Base-by-base conservation (phyloP, 2,797 vertebrate species). In the Epinephelus malabaricus region DNA sequence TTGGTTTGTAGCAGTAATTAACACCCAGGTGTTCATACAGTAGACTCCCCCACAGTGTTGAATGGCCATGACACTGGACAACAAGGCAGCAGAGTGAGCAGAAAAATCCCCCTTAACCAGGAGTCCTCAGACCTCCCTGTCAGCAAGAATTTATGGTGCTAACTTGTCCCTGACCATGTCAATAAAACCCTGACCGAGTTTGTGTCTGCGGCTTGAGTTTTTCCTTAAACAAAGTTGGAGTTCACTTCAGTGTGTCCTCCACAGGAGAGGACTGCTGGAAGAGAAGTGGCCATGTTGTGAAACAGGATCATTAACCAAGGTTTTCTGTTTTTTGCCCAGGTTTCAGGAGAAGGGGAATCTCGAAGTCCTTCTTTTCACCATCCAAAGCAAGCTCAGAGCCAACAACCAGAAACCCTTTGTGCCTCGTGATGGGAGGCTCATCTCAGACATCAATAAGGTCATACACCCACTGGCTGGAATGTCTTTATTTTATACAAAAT, bases 331-430 rank as follows among this genome's bases (percentile, higher is more conserved):
- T 30, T 14, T 19, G 2, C 50, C 25, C 82, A 99, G 98, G 94
- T 99, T 99, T 87, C 97, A 98, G 92, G 98, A 99, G 87, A 99
- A 99, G 82, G 98, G 98, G 10, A 99, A 99, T 87, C 93, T 99
- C 17, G 98, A 99, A 85, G 98, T 99, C 17, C 95, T 99, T 75
- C 97, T 99, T 68, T 99, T 99, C 93, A 98, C 96, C 86, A 98
- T 99, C 94, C 98, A 99, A 96, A 99, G 98, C 95, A 98, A 98
- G 73, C 95, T 99, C 51, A 95, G 98, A 45, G 98, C 97, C 91
- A 97, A 96, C 93, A 97, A 99, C 94, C 97, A 96, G 92, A 97
- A 97, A 77, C 96, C 96, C 76, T 99, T 95, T 0, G 90, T 98
- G 86, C 98, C 97, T 91, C 94, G 95, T 25, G 98, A 99, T 0